Base-by-base conservation (phyloP, 1,140 invertebrate species). In the Carcinoscorpius rotundicauda region DNA sequence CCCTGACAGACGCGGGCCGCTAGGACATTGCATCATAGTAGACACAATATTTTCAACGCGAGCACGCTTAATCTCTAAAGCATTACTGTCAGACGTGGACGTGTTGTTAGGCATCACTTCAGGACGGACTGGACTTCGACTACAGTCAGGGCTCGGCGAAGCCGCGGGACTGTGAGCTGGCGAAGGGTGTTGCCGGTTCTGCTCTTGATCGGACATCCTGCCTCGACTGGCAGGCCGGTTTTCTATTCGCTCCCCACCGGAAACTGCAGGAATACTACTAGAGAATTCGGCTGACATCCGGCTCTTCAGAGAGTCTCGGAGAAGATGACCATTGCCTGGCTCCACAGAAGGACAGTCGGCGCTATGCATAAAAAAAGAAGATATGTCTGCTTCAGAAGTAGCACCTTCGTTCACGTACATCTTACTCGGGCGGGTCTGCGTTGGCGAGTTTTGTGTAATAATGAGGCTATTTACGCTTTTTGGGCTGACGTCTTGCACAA, bases 31-130 rank as follows among this genome's bases (percentile, higher is more conserved):
- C 61, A 89, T 82, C 87, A 95, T 95, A 60, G 87, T 89, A 62
- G 87, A 91, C 61, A 95, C 89, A 68, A 96, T 95, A 76, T 93
- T 93, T 80, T 97, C 93, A 63, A 96, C 91, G 65, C 93, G 84
- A 29, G 91, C 90, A 68, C 91, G 85, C 77, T 96, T 96, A 68
- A 89, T 84, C 75, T 93, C 90, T 63, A 72, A 73, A 49, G 61
- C 61, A 59, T 66, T 63, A 57, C 50, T 29, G 29, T 29, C 29
- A 29, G 29, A 29, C 29, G 29, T 29, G 29, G 29, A 29, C 29
- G 29, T 29, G 29, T 29, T 29, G 29, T 29, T 29, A 29, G 29
- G 29, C 29, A 29, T 29, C 29, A 29, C 29, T 29, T 29, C 29
- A 29, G 29, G 29, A 29, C 29, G 29, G 29, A 29, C 29, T 29